phyloP scores from a whole-genome alignment of 2,888 invertebrate species.

The Nowickia ferox region DNA sequence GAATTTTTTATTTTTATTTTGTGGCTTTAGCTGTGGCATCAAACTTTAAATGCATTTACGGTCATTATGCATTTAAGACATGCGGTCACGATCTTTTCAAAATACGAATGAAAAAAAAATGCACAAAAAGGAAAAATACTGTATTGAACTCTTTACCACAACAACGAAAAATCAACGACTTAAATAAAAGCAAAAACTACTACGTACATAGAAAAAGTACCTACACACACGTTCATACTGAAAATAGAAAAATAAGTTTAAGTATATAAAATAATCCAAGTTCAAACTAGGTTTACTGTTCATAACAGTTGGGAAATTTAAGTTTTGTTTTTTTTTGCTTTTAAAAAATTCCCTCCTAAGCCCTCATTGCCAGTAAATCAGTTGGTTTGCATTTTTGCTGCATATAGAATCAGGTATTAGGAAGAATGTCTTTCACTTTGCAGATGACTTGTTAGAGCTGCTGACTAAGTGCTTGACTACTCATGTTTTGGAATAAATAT shows the following conservation, averaged over 20 bases:
- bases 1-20: slow-evolving; percentile 43
- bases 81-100: slow-evolving; percentile 82
- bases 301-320: slow-evolving; percentile 65
- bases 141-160: slow-evolving; percentile 66
- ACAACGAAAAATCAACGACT: slow-evolving; percentile 31
- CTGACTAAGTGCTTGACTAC: slow-evolving; percentile 68
- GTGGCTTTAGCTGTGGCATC: slow-evolving; percentile 68
- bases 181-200: slow-evolving; percentile 22
- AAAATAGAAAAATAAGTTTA: slow-evolving; percentile 16
- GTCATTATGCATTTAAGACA: slow-evolving; percentile 83
- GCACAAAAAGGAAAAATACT: slow-evolving; percentile 40
- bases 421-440: slow-evolving; percentile 70
- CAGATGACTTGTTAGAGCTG: slow-evolving; percentile 72
- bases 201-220: slow-evolving; percentile 31
- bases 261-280: slow-evolving; percentile 56
- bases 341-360: slow-evolving; percentile 10
- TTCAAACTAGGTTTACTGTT: slow-evolving; percentile 56
- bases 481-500: slow-evolving; percentile 39
- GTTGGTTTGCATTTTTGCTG: slow-evolving; percentile 24
- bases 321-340: slow-evolving; percentile 28
- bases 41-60: slow-evolving; percentile 77
- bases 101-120: slow-evolving; percentile 48
- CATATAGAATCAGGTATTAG: slow-evolving; percentile 66
- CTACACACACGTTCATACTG: slow-evolving; percentile 58
- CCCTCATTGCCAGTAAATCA: slow-evolving; percentile 44